Base-by-base conservation (phyloP, 2,888 invertebrate species). In the Drosophila siamana region DNA sequence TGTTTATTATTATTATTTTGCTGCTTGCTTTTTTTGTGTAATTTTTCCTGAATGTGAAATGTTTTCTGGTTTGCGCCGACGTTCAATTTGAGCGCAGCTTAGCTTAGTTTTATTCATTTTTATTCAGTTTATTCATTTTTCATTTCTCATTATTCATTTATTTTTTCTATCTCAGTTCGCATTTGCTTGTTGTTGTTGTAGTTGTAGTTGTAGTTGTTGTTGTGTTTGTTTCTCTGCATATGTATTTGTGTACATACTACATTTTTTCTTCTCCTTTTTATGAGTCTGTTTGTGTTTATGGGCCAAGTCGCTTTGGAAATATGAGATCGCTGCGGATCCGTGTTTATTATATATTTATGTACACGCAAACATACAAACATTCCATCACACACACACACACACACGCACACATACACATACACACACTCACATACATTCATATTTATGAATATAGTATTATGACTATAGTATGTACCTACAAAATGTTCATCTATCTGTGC, bases 31-130 rank as follows among this genome's bases (percentile, higher is more conserved):
- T 59, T 56, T 40, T 15, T 52, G 24, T 74, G 38, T 59, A 60
- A 71, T 75, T 72, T 72, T 79, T 75, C 72, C 79, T 75, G 76
- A 75, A 75, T 80, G 52, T 80, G 76, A 79, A 74, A 79, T 81
- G 74, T 69, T 72, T 75, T 65, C 76, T 75, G 75, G 62, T 78
- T 75, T 70, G 46, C 61, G 36, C 30, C 19, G 19, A 19, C 56
- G 54, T 73, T 72, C 65, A 69, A 79, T 73, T 69, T 73, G 47
- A 86, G 66, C 59, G 60, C 36, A 41, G 41, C 41, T 41, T 41
- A 41, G 61, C 60, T 75, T 65, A 76, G 77, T 62, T 54, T 60
- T 50, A 59, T 69, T 56, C 50, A 33, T 69, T 56, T 50, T 59
- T 46, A 46, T 62, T 60, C 30, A 46, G 15, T 51, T 68, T 43